These are phyloP conservation scores for Patella ulyssiponensis DNA, from an alignment of 2,888 invertebrate genomes.

Conservation along the genomic window DNA sequence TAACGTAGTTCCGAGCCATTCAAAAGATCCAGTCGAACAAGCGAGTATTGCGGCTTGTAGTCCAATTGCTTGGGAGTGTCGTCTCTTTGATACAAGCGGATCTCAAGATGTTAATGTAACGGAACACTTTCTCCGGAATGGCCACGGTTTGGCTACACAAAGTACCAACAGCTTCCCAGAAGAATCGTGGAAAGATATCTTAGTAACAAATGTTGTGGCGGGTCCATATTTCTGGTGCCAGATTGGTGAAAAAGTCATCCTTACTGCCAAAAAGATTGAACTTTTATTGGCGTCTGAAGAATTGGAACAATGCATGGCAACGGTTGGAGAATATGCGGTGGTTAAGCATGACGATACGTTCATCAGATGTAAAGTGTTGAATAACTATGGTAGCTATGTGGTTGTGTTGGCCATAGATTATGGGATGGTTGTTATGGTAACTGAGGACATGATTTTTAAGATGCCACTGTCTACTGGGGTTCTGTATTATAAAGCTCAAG, in stretches of 20 bases:
- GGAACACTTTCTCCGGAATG: conserved; percentile 31
- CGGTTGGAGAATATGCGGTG: conserved; percentile 33
- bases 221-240: conserved; percentile 52
- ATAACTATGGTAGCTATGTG: conserved; percentile 26
- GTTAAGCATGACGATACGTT: conserved; percentile 28
- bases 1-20: conserved; percentile 35
- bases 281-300: conserved; percentile 30
- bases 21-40: conserved; percentile 36
- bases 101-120: conserved; percentile 39
- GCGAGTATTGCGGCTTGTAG: conserved; percentile 27
- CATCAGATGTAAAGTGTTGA: conserved; percentile 30
- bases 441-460: conserved; percentile 28
- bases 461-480: conserved; percentile 37
- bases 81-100: conserved; percentile 39
- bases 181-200: conserved; percentile 44
- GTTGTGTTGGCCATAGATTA: conserved; percentile 47
- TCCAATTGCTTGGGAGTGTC: conserved; percentile 37
- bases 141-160: conserved; percentile 36
- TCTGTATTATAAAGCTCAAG: conserved; percentile 34
- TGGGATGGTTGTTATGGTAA: conserved; percentile 39
- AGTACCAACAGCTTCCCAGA: not conserved
- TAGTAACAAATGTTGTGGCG: conserved; percentile 42
- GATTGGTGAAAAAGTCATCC: conserved; percentile 44
- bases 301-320: conserved; percentile 15
- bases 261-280: conserved; percentile 39